Conservation (phyloP, 2,888 invertebrate genomes). For the Cheilosia variabilis region DNA sequence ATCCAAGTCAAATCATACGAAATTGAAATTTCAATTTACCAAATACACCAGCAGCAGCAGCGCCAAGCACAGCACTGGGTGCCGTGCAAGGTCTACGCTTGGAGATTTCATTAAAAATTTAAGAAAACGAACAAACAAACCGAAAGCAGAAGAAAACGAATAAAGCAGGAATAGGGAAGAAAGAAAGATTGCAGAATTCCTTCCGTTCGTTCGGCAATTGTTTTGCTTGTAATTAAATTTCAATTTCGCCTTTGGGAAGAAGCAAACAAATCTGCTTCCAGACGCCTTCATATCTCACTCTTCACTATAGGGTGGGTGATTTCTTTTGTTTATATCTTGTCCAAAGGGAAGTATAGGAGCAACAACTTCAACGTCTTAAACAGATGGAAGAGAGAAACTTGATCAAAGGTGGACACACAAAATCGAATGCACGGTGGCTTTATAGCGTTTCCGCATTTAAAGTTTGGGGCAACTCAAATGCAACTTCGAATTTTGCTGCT, state of each 20-base stretch:
- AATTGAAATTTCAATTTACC: conserved; percentile 71
- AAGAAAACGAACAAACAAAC: conserved; percentile 58
- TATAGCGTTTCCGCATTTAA: too few relatives aligned
- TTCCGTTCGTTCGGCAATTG: conserved; percentile 45
- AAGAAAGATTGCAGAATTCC: conserved; percentile 33
- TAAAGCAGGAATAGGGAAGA: neutral
- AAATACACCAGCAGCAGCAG: conserved; percentile 12
- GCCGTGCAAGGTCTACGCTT: conserved; percentile 9
- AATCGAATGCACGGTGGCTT: too few relatives aligned
- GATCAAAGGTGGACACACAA: too few relatives aligned
- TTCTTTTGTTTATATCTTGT: neutral
- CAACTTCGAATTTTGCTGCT: too few relatives aligned
- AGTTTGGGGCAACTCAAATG: too few relatives aligned
- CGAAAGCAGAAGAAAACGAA: conserved; percentile 49
- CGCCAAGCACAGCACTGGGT: neutral
- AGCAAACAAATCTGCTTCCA: conserved; percentile 15
- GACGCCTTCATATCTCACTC: neutral
- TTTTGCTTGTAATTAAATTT: conserved; percentile 74
- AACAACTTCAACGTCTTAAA: too few relatives aligned
- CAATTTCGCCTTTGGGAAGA: conserved; percentile 47
- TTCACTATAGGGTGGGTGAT: neutral
- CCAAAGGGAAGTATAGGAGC: neutral
- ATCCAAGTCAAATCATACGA: conserved; percentile 68
- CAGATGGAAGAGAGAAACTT: too few relatives aligned
- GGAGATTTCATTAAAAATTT: conserved; percentile 68